Percentiles rank a stretch among this genome's conserved stretches.
These are phyloP conservation scores for Drosophila kurseongensis DNA, from an alignment of 1,140 invertebrate species.

Conservation along the genomic window DNA sequence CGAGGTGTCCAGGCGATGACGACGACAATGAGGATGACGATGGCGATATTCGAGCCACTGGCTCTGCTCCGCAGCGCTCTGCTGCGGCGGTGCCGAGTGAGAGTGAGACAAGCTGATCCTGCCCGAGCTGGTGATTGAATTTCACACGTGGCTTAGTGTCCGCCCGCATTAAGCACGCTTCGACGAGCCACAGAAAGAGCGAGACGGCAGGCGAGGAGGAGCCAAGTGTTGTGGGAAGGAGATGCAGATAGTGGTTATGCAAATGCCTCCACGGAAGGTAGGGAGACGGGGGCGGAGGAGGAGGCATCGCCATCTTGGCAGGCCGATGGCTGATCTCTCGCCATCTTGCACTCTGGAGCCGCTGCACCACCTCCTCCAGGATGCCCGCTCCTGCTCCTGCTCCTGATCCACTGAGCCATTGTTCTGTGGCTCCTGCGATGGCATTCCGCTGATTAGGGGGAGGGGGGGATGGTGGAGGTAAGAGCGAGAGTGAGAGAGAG, in stretches of 20 bases:
- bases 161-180: slow-evolving; percentile 81
- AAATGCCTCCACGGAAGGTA: slow-evolving; percentile 21
- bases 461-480: neutral
- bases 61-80: neutral
- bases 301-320: slow-evolving; percentile 68
- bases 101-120: slow-evolving; percentile 28
- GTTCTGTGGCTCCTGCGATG: slow-evolving; percentile 75
- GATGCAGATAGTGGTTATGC: slow-evolving; percentile 48
- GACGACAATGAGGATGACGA: slow-evolving; percentile 46
- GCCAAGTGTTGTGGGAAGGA: slow-evolving; percentile 1
- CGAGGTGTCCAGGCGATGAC: slow-evolving; percentile 77
- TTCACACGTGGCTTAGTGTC: slow-evolving; percentile 83
- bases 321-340: slow-evolving; percentile 71
- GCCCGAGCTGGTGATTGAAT: slow-evolving; percentile 65
- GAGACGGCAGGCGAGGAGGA: neutral
- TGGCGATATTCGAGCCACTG: slow-evolving; percentile 69
- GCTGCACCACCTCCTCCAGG: neutral
- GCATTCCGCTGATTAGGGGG: slow-evolving; percentile 73
- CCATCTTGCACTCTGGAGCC: slow-evolving; percentile 60
- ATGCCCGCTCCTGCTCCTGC: no score
- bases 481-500: slow-evolving; percentile 2
- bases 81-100: slow-evolving; percentile 17
- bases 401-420: slow-evolving; percentile 54
- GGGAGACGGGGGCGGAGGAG: neutral
- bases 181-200: slow-evolving; percentile 25